Conservation (phyloP, 2,797 vertebrate species). For the Iguana delicatissima region DNA sequence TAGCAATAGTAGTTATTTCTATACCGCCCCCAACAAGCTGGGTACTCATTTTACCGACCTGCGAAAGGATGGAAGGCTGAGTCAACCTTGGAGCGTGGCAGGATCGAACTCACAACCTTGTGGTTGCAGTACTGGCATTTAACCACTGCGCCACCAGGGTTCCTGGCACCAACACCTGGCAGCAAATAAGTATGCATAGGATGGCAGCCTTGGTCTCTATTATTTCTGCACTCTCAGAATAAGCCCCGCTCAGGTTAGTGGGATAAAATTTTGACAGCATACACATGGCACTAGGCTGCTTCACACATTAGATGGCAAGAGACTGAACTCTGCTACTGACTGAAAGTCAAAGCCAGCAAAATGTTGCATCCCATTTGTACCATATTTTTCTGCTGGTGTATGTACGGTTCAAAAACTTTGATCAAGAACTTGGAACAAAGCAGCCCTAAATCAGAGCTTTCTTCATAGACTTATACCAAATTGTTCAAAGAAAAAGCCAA, state of each 20-base stretch:
- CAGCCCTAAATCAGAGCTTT: background rate
- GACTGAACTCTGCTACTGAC: background rate
- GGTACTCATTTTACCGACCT: too few species aligned
- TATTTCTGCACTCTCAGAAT: background rate
- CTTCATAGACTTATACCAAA: background rate
- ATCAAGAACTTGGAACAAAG: background rate
- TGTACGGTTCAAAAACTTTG: background rate
- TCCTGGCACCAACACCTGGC: too few species aligned
- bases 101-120: too few species aligned
- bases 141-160: too few species aligned
- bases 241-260: background rate
- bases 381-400: background rate
- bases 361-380: background rate
- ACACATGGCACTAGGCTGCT: background rate
- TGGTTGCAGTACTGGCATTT: too few species aligned
- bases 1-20: too few species aligned
- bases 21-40: too few species aligned
- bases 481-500: background rate
- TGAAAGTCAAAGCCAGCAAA: background rate
- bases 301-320: background rate
- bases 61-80: too few species aligned
- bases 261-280: background rate
- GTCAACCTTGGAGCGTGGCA: too few species aligned
- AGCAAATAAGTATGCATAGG: background rate
- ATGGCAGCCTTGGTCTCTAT: background rate